Base-by-base conservation (phyloP, 23 tunicate genomes). In the Diplosoma virens region DNA sequence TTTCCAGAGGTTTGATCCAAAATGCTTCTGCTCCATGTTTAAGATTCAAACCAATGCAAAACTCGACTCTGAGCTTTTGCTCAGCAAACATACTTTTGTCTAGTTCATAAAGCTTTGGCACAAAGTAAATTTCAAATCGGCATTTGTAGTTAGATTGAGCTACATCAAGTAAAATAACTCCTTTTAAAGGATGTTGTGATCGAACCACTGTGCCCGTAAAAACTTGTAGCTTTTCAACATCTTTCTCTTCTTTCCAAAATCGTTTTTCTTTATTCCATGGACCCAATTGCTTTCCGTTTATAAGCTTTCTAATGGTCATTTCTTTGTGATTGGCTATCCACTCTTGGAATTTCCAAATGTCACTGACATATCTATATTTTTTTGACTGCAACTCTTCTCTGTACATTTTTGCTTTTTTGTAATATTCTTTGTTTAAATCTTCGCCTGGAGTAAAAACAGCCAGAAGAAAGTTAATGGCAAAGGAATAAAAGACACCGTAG, bases 61-160 rank as follows among this genome's bases (percentile, higher is more conserved):
- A 86, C 66, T 86, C 92, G 0, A 86, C 92, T 33, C 84, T 71
- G 21, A 25, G 29, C 1, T 47, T 61, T 70, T 86, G 73, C 33
- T 59, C 67, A 0, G 53, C 59, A 32, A 59, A 75, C 7, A 45
- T 66, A 17, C n/a, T 47, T 37, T 48, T 58, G 41, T 59, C 1
- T 3, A 86, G 71, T 0, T 61, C 75, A 33, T 86, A 86, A 21
- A 54, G 59, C 0, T 71, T 76, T 0, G 92, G 92, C 23, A 53
- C 59, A 41, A 86, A 78, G 25, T 27, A 79, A 0, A 86, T 47
- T 30, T 53, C 52, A 5, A 86, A 50, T 46, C 37, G 36, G 0
- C 47, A 56, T 41, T 31, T 30, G 46, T 48, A 9, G 2, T 63
- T n/a, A n/a, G 22, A 11, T 25, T 61, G 69, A 3, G 21, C 6